These are phyloP conservation scores for Neopipo cinnamomea DNA, from an alignment of 2,113 vertebrate genomes.

Conservation along the genomic window DNA sequence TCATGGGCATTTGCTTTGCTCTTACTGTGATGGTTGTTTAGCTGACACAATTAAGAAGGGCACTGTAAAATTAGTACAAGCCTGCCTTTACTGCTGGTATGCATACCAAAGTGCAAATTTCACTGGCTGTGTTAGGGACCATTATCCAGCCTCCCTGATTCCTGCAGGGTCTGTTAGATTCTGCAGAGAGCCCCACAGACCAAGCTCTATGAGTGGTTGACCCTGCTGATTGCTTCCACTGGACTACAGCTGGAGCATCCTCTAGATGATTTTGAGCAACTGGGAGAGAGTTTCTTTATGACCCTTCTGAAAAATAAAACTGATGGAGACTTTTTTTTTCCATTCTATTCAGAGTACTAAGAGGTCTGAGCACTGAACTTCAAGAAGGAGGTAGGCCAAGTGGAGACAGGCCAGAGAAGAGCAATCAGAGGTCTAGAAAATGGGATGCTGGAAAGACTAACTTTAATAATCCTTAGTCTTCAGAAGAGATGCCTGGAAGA, in stretches of 20 bases:
- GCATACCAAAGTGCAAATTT: not conserved
- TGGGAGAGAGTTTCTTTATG: not conserved
- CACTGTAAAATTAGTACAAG: not conserved
- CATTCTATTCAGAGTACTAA: not conserved
- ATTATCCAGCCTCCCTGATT: not conserved
- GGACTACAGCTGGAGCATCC: not conserved
- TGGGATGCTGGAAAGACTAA: not conserved
- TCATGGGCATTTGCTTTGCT: not conserved
- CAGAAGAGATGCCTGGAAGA: not conserved
- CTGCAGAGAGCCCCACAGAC: slow-evolving; percentile 15
- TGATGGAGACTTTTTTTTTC: not conserved
- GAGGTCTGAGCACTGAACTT: not conserved
- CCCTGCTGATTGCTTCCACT: not conserved
- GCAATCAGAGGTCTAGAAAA: not conserved
- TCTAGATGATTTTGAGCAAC: not conserved
- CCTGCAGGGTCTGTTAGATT: not conserved
- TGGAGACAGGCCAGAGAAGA: not conserved
- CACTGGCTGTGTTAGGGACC: not conserved
- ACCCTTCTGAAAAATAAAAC: not conserved
- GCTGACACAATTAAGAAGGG: not conserved
- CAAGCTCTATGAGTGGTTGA: not conserved
- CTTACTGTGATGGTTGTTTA: not conserved
- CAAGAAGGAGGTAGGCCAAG: not conserved
- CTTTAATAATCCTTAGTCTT: not conserved
- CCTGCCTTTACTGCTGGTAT: not conserved